These are phyloP conservation scores for Tetragnatha montana DNA, from an alignment of 2,888 invertebrate species.

Conservation along the genomic window DNA sequence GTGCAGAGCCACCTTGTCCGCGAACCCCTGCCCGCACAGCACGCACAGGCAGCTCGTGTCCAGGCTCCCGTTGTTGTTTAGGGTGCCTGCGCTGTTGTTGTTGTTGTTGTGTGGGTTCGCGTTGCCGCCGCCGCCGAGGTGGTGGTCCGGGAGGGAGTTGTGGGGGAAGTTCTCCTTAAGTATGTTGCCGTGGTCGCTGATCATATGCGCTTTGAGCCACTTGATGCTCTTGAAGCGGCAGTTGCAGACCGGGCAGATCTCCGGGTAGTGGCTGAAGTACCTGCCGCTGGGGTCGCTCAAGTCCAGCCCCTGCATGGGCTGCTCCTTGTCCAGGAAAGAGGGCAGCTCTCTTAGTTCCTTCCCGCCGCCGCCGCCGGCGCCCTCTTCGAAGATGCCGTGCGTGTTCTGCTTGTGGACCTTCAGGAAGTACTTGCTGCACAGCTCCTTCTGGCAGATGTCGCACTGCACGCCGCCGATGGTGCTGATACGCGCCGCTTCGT, in stretches of 20 bases:
- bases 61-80: constrained; percentile 35
- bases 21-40: constrained; percentile 76
- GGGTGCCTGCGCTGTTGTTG: constrained; percentile 1
- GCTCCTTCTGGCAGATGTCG: constrained; percentile 97
- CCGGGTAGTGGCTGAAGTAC: constrained; percentile 75
- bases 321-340: constrained; percentile 61
- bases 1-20: constrained; percentile 76
- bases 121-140: not conserved
- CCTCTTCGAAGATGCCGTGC: constrained; percentile 93
- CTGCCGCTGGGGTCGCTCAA: constrained; percentile 72
- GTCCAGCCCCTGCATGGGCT: constrained; percentile 71
- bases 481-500: constrained; percentile 80
- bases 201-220: constrained; percentile 89
- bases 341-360: constrained; percentile 63
- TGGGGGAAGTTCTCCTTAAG: constrained; percentile 81
- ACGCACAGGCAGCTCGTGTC: constrained; percentile 73
- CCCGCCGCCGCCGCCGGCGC: constrained; percentile 32
- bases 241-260: constrained; percentile 89
- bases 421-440: constrained; percentile 98
- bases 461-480: constrained; percentile 95
- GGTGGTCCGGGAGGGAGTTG: constrained; percentile 53
- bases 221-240: constrained; percentile 91
- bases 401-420: constrained; percentile 98
- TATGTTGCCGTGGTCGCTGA: constrained; percentile 88
- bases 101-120: constrained; percentile 32